Base-by-base conservation (phyloP, 2,797 vertebrate genomes). In the Sebastes glaucus region DNA sequence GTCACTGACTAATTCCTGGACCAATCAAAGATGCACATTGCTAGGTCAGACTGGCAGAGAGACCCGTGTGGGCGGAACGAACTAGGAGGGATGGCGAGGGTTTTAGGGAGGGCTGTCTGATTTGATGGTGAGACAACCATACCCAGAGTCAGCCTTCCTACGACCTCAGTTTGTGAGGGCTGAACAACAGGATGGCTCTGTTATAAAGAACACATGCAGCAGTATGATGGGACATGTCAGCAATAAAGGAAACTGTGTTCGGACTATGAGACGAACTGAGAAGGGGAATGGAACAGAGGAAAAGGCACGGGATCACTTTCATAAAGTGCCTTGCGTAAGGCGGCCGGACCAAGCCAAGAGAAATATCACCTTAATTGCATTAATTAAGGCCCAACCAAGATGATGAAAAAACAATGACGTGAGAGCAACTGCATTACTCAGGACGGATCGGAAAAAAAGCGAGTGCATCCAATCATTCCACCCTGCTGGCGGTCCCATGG, bases 331-430 rank as follows among this genome's bases (percentile, higher is more conserved):
- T 95, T 95, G 94, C 93, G 94, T 96, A 96, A 96, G 93, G 74
- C 89, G 82, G 92, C 82, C 62, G 55, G 64, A 85, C 84, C 4
- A 71, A 76, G 96, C 97, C 96, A 97, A 97, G 87, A 96, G 93
- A 95, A 97, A 96, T 95, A 97, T 96, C 94, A 96, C 94, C 94
- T 95, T 94, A 88, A 89, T 90, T 95, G 93, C 94, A 90, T 96
- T 95, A 96, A 97, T 96, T 96, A 96, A 93, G 94, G 56, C 57
- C 35, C 25, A 71, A 85, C 78, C 78, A 79, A 87, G 64, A 87
- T 16, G 79, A 79, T 80, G 87, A 91, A 89, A 69, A 93, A 91
- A 88, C 84, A 93, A 93, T 94, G 93, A 96, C 69, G 86, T 95
- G 82, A 90, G 83, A 81, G 81, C 67, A 89, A 89, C 71, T 82